A percentile compares a stretch with the other conserved stretches of the same genome.
phyloP scores from a whole-genome alignment of 1,140 invertebrate species.

The Tetraneura akinire region DNA sequence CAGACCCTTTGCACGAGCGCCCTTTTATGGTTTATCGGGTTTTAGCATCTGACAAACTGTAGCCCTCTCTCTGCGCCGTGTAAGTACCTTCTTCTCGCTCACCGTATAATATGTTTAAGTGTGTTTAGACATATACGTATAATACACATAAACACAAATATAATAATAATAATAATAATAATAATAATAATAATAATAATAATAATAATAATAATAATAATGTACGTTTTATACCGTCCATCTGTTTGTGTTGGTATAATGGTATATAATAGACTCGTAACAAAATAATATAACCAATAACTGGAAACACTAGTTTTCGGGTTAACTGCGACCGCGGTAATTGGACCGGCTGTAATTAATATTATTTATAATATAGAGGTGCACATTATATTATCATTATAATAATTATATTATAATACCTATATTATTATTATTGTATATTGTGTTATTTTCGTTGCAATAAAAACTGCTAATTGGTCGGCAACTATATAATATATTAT shows the following conservation, averaged over 20 bases:
- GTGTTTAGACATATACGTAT: neutral
- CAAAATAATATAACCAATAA: constrained; percentile 41
- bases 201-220: too few relatives aligned
- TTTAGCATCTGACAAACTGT: constrained; percentile 44
- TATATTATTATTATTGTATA: too few relatives aligned
- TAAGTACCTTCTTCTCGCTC: constrained; percentile 6
- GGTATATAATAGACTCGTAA: neutral
- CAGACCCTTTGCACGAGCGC: neutral
- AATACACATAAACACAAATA: too few relatives aligned
- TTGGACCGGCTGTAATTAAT: constrained; percentile 29
- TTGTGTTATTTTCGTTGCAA: neutral
- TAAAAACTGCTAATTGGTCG: neutral
- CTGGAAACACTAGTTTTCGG: constrained; percentile 33
- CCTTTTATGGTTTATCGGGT: constrained; percentile 30
- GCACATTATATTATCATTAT: too few relatives aligned
- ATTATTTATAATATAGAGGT: neutral
- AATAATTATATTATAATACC: too few relatives aligned
- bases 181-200: too few relatives aligned
- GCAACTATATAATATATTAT: neutral
- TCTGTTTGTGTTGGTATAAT: constrained; percentile 16
- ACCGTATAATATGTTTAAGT: neutral
- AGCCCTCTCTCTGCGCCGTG: neutral
- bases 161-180: too few relatives aligned
- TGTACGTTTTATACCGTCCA: constrained; percentile 45
- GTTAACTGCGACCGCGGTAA: constrained; percentile 14